phyloP scores from a whole-genome alignment of 2,888 invertebrate species.

The Chesias legatella region DNA sequence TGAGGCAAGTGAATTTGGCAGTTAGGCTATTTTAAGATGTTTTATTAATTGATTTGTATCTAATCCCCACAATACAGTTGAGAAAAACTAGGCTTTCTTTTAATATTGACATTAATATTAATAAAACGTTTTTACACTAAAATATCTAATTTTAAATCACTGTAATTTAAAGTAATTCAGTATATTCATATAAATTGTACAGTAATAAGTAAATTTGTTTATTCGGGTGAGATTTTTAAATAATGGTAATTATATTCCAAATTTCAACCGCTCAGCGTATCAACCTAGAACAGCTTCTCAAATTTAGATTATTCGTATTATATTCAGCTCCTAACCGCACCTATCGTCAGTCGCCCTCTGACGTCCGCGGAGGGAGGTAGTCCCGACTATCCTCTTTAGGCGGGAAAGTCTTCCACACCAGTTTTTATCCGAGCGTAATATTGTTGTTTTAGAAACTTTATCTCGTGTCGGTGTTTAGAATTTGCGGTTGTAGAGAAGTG shows the following conservation, averaged over 20 bases:
- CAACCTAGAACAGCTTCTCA: constrained; percentile 36
- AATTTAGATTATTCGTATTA: constrained; percentile 54
- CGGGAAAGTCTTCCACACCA: constrained; percentile 23
- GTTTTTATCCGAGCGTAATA: constrained; percentile 42
- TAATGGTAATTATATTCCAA: constrained; percentile 8
- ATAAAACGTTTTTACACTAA: no score
- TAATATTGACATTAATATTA: no score
- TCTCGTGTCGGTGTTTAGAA: constrained; percentile 9
- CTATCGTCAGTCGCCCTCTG: constrained; percentile 49
- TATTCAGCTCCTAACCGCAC: constrained; percentile 43
- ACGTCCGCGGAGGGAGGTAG: constrained; percentile 40
- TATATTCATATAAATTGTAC: no score
- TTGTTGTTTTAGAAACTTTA: constrained; percentile 23
- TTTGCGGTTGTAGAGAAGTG: constrained; percentile 13
- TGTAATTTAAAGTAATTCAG: no score
- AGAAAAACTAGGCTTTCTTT: no score
- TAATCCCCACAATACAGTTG: no score
- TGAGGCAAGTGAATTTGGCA: no score
- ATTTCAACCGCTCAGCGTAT: constrained; percentile 24
- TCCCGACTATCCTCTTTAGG: constrained; percentile 12
- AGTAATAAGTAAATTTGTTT: no score
- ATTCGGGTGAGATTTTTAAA: no score
- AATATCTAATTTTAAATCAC: no score
- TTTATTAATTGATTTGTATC: no score
- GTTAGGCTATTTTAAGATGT: no score